These are phyloP conservation scores for Gobio gobio DNA, from an alignment of 2,113 vertebrate species.

Conservation along the genomic window DNA sequence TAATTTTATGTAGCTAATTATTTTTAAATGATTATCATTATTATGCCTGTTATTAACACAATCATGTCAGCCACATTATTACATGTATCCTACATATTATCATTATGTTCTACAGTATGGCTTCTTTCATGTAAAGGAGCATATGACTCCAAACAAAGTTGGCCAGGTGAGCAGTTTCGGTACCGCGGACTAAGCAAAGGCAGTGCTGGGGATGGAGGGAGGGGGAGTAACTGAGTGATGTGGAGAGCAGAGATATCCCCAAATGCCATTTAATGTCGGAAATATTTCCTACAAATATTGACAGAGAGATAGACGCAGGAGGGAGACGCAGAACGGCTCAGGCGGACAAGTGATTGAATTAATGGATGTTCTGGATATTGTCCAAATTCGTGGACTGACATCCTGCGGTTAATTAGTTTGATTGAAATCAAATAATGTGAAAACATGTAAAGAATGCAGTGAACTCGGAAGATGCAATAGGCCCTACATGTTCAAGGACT, in stretches of 20 bases:
- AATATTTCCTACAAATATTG: conserved; percentile 73
- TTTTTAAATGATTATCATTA: background rate
- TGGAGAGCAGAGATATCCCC: conserved; percentile 67
- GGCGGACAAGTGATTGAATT: conserved; percentile 51
- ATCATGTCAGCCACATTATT: background rate
- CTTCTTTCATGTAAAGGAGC: background rate
- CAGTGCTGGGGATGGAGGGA: conserved; percentile 44
- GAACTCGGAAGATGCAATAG: conserved; percentile 11
- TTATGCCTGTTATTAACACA: background rate
- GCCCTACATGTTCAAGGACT: background rate
- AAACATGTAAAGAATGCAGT: conserved; percentile 20
- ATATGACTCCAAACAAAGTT: conserved; percentile 42
- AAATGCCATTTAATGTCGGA: conserved; percentile 74
- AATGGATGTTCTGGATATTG: conserved; percentile 60
- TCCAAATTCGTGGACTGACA: background rate
- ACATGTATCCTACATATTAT: too few relatives aligned
- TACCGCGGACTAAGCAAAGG: conserved; percentile 43
- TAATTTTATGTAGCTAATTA: background rate
- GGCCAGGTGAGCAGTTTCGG: conserved; percentile 55
- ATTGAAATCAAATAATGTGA: conserved; percentile 38
- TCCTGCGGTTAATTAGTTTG: conserved; percentile 5
- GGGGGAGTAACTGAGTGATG: conserved; percentile 53
- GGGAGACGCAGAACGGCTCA: conserved; percentile 49
- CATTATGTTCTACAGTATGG: background rate
- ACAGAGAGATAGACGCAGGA: conserved; percentile 65